Evolutionary conservation across 2,113 vertebrate species (phyloP).

Genomic region (Albula goreensis): DNA sequence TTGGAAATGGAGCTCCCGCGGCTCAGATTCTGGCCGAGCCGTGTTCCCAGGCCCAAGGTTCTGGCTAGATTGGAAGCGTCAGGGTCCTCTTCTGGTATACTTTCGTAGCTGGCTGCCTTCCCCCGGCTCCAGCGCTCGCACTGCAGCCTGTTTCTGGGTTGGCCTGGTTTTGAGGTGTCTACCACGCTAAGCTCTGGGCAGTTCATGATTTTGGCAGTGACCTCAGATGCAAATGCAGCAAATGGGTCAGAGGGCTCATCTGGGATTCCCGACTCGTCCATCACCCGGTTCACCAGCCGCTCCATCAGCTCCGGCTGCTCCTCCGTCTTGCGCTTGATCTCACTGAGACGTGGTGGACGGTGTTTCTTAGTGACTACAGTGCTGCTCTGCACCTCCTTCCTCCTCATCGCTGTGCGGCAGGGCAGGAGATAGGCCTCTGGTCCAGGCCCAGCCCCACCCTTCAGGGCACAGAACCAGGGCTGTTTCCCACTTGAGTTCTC

Average conservation of each 20-base stretch:
- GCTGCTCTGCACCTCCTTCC: slow-evolving; percentile 77
- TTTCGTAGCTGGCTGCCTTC: slow-evolving; percentile 91
- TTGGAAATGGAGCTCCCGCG: slow-evolving; percentile 94
- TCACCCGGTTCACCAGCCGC: slow-evolving; percentile 88
- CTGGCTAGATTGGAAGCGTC: slow-evolving; percentile 68
- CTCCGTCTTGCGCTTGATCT: slow-evolving; percentile 96
- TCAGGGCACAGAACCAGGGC: slow-evolving; percentile 95
- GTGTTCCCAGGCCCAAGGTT: slow-evolving; percentile 73
- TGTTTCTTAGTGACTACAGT: slow-evolving; percentile 79
- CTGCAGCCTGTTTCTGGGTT: slow-evolving; percentile 82
- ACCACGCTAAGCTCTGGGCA: slow-evolving; percentile 83
- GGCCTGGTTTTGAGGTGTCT: slow-evolving; percentile 83
- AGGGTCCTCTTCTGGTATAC: slow-evolving; percentile 88
- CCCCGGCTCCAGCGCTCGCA: slow-evolving; percentile 87
- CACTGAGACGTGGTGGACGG: slow-evolving; percentile 89
- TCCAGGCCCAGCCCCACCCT: slow-evolving; percentile 66
- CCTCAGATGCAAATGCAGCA: slow-evolving; percentile 86
- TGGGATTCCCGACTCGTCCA: slow-evolving; percentile 87
- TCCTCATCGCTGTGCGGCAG: slow-evolving; percentile 76
- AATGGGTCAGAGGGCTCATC: slow-evolving; percentile 86
- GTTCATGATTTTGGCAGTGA: slow-evolving; percentile 91
- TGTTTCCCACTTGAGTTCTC: slow-evolving; percentile 95
- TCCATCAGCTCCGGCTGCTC: slow-evolving; percentile 97
- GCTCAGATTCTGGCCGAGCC: slow-evolving; percentile 84
- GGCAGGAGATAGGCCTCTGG: slow-evolving; percentile 75